Base-by-base conservation (phyloP, 2,113 vertebrate species). In the Prinia subflava region DNA sequence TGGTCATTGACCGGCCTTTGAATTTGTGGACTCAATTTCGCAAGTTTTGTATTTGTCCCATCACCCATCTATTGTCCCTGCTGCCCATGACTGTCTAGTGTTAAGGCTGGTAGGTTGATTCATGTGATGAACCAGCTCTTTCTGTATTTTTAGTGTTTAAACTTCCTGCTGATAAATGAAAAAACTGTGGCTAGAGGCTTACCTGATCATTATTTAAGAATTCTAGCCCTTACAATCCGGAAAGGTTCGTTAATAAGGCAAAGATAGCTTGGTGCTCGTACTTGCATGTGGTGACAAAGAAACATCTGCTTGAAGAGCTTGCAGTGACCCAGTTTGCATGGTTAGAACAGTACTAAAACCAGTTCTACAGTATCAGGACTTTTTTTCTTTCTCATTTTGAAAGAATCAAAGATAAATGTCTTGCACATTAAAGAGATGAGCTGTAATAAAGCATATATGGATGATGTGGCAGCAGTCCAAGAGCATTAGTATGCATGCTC, bases 361-460 rank as follows among this genome's bases (percentile, higher is more conserved):
- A 53, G 50, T 82, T 85, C 37, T 69, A 46, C n/a, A 22, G 16
- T 83, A 79, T 81, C 30, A 17, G 55, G 28, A 9, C 35, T 11
- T 9, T 64, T 64, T 92, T 78, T 2, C 15, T 37, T 65, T 77
- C 25, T 73, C 41, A 49, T 93, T 93, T 94, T 96, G 88, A 92
- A 95, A 93, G 93, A 85, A 93, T 93, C 53, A 82, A 62, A 96
- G 90, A 94, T 92, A 90, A 94, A 94, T 92, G 94, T 89, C 94
- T 89, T 89, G 44, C 69, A 78, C 73, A 46, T 94, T 92, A 90
- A 96, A 65, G 78, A 91, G 95, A 93, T 95, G 89, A 96, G 73
- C 83, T 87, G 50, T 93, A 90, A 86, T 95, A 95, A 94, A 95
- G 76, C 68, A 76, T 92, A 78, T 75, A 94, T 95, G 85, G 85